Percentiles rank a stretch among this genome's conserved stretches.
Conservation (phyloP, 2,888 invertebrate species). For the Macropis europaea region DNA sequence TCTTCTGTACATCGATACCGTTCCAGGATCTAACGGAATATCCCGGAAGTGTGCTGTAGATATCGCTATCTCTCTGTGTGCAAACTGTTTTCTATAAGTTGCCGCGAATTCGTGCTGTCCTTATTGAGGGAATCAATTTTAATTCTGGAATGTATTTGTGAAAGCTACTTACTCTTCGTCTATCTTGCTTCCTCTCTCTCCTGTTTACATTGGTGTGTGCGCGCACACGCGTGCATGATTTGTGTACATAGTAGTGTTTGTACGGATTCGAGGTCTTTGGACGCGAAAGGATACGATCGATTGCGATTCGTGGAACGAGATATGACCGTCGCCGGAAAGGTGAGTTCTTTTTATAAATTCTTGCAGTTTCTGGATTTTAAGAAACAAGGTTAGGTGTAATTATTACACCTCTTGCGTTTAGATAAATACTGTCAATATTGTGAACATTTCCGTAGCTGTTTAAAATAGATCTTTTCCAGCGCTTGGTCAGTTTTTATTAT, state of each 20-base stretch:
- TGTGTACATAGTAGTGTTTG: constrained; percentile 40
- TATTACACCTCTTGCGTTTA: neutral
- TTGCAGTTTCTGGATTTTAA: neutral
- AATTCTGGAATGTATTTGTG: constrained; percentile 44
- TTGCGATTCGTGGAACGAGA: constrained; percentile 55
- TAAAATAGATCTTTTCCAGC: neutral
- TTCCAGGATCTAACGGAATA: constrained; percentile 57
- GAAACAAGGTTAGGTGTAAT: neutral
- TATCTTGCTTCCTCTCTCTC: constrained; percentile 36
- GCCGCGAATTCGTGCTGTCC: neutral
- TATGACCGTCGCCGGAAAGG: constrained; percentile 76
- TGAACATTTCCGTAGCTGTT: neutral
- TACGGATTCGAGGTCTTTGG: constrained; percentile 47
- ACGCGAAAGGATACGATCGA: constrained; percentile 54
- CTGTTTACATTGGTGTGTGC: constrained; percentile 29
- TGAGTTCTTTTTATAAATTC: constrained; percentile 54
- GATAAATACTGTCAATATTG: neutral
- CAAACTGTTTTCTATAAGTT: neutral
- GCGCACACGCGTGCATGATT: constrained; percentile 23
- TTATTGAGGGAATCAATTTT: neutral
- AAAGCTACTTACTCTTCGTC: constrained; percentile 37
- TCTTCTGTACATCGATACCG: constrained; percentile 44
- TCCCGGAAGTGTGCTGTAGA: constrained; percentile 49
- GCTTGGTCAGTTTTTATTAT: neutral
- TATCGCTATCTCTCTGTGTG: constrained; percentile 5